Evolutionary conservation across 2,888 invertebrate genomes (phyloP).

Genomic region (Pantelozetes paolii): DNA sequence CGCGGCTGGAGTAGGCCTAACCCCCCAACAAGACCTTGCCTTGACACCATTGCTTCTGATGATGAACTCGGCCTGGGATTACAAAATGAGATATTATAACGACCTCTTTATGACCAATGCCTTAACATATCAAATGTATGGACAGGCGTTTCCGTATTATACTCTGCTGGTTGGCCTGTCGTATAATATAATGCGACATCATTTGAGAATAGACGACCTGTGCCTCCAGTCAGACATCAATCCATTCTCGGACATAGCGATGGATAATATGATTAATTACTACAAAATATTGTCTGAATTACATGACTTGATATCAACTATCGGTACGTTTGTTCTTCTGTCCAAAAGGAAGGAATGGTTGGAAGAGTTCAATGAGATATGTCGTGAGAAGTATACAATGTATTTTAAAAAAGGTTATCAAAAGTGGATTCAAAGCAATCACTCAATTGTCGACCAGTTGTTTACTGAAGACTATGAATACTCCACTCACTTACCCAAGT

Average conservation of each 20-base stretch:
- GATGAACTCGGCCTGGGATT: neutral
- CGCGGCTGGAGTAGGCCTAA: too few species aligned
- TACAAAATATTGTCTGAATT: neutral
- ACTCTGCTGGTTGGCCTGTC: neutral
- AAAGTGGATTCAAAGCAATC: neutral
- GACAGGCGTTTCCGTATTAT: neutral
- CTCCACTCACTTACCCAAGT: neutral
- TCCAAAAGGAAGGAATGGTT: neutral
- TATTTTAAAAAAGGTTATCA: neutral
- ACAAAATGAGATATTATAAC: too few species aligned
- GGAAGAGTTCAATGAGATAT: neutral
- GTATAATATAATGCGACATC: neutral
- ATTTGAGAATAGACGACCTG: neutral
- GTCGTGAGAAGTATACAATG: neutral
- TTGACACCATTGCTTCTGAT: neutral
- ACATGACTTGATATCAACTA: neutral
- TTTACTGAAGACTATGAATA: constrained; percentile 9
- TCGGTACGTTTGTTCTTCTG: neutral
- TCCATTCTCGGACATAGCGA: neutral
- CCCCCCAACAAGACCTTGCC: neutral
- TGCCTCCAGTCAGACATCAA: neutral
- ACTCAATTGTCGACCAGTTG: neutral
- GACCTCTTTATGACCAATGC: neutral
- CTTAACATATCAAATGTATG: too few species aligned
- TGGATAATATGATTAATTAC: neutral